Evolutionary conservation across 1,140 invertebrate genomes (phyloP).

Genomic region (Temnothorax nylanderi): DNA sequence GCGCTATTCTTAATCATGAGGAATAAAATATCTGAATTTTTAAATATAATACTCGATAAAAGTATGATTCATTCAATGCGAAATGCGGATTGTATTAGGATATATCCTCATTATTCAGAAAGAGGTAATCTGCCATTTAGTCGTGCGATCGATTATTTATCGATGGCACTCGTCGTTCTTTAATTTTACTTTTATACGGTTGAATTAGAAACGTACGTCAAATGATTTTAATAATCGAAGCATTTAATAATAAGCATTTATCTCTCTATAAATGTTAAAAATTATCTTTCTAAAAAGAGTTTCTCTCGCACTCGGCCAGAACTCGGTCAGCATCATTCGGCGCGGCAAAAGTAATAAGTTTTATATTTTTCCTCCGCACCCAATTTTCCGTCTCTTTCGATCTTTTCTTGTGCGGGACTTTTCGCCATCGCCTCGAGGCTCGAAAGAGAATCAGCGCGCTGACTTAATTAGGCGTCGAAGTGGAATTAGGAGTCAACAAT

Average conservation of each 20-base stretch:
- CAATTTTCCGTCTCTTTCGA: conserved; percentile 45
- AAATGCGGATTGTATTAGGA: background rate
- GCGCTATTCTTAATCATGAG: background rate
- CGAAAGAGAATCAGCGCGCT: conserved; percentile 64
- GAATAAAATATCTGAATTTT: background rate
- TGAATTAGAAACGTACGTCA: background rate
- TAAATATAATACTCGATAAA: background rate
- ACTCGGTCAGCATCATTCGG: conserved; percentile 37
- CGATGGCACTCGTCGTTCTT: background rate
- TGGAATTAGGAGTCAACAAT: conserved; percentile 73
- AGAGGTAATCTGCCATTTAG: background rate
- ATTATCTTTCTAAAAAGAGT: background rate
- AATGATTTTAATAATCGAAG: background rate
- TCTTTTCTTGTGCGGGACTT: conserved; percentile 26
- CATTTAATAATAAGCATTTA: background rate
- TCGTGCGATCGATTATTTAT: no score
- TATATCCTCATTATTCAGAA: background rate
- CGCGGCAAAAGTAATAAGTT: conserved; percentile 45
- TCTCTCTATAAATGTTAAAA: background rate
- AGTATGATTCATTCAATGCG: background rate
- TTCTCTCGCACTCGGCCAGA: background rate
- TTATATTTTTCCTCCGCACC: conserved; percentile 15
- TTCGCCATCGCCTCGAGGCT: conserved; percentile 50
- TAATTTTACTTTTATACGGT: background rate
- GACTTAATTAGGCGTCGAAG: conserved; percentile 74